Evolutionary conservation across 2,113 vertebrate genomes (phyloP), one percentile per base, ranked within the genome.

Genomic region (Osmerus eperlanus): DNA sequence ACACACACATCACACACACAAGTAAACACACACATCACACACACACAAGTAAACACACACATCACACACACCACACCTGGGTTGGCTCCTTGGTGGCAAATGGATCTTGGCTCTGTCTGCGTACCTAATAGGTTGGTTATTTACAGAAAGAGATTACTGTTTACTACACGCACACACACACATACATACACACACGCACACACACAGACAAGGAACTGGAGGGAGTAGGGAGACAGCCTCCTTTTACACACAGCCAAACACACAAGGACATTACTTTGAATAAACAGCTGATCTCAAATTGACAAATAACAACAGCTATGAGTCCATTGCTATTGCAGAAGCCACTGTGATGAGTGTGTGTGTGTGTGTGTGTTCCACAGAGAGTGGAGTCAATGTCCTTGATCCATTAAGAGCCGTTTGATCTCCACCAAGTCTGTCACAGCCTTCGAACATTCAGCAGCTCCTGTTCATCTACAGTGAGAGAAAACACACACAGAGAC

Each of bases 151-250:
- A 47, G 41, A 47, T 47, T 28, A 32, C 62, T 13, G 23, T 29
- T 32, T 7, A n/a, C 51, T 29, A 3, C 47, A 68, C 29, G 21
- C 70, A 81, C 11, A n/a, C 6, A 52, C 65, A 53, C 47, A 28
- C 47, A 55, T 3, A 41, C 28, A 68, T 56, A 67, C 29, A 78
- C 6, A 61, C 15, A 64, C 64, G 64, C 9, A 16, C 62, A 53
- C 47, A 16, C 1, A 18, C 11, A 47, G 21, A 52, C 58, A 69
- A 60, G 64, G 23, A 19, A 19, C 6, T 1, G 19, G 15, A 16
- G 13, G 51, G 14, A 61, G 56, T 6, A 65, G 15, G 18, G 16
- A 28, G 67, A 69, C 11, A 36, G 13, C 7, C 51, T 16, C 41
- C 18, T 67, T 13, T 1, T 12, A 21, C 41, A 54, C 47, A 23